Base-by-base conservation (phyloP, 1,140 invertebrate genomes). In the Pogonomyrmex californicus region DNA sequence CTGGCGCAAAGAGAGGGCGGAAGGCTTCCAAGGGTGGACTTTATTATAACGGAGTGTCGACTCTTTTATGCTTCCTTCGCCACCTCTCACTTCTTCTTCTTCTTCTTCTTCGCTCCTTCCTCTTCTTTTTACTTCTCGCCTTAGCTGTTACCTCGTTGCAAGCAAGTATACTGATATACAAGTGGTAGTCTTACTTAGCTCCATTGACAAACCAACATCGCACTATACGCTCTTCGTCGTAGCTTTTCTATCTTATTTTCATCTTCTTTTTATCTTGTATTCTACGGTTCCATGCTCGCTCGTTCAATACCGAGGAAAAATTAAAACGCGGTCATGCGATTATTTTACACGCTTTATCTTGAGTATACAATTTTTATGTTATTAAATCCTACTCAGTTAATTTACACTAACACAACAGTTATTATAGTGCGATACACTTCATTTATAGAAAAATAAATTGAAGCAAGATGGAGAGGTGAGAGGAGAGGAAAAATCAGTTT, bases 1-100 rank as follows among this genome's bases (percentile, higher is more conserved):
- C 14, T 44, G 65, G 83, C 71, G 86, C 63, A 81, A 83, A 79
- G 79, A 79, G 79, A 62, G 79, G 85, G 77, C 85, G 89, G 87
- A 91, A 90, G 85, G 87, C 85, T 93, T 92, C 90, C 88, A 90
- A 91, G 91, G 93, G 94, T 94, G 93, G 94, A 95, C 94, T 95
- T 95, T 95, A 95, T 95, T 95, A 95, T 95, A 94, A 95, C 94
- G 93, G 92, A 95, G 94, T 95, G 94, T 94, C 94, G 94, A 94
- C 91, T 95, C 94, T 94, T 94, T 94, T 94, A 95, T 95, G 91
- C 92, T 91, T 88, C 91, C 90, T 89, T 87, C 86, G 85, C 71
- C 68, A 51, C 30, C 58, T 41, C 41, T 56, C 60, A 38, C 79
- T 83, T 73, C 85, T 70, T 49, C 47, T 38, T 47, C 77, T 68